These are phyloP conservation scores for Philaenus spumarius DNA, from an alignment of 1,140 invertebrate genomes.

Conservation along the genomic window DNA sequence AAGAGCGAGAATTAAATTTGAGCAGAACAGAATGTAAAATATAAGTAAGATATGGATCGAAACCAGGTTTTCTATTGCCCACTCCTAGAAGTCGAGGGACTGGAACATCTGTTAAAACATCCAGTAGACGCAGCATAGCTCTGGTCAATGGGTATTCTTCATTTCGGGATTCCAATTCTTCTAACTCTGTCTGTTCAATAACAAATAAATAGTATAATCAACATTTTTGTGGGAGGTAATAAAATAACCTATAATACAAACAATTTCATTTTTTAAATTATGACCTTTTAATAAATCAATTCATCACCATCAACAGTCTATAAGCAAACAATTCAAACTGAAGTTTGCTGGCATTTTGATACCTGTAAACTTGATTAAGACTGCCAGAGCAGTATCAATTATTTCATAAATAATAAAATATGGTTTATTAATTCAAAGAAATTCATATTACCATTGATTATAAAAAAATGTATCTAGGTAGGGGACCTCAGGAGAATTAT, in stretches of 20 bases:
- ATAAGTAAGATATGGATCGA: slow-evolving; percentile 84
- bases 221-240: no score
- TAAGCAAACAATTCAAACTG: no score
- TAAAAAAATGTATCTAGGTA: no score
- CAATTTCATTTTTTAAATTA: no score
- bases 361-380: no score
- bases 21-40: slow-evolving; percentile 71
- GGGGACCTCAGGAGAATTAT: no score
- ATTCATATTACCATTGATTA: no score
- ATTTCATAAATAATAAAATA: no score
- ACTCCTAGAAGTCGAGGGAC: slow-evolving; percentile 73
- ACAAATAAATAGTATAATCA: neutral
- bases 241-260: slow-evolving; percentile 8
- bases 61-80: slow-evolving; percentile 72
- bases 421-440: no score
- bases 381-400: no score
- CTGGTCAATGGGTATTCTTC: slow-evolving; percentile 81
- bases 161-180: slow-evolving; percentile 75
- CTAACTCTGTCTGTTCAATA: slow-evolving; percentile 50
- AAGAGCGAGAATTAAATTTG: slow-evolving; percentile 67
- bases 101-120: slow-evolving; percentile 64
- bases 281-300: slow-evolving; percentile 4
- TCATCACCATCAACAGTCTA: neutral
- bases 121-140: slow-evolving; percentile 70
- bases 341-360: no score